These are phyloP conservation scores for Rhinoptilus africanus DNA, from an alignment of 2,113 vertebrate species.

Conservation along the genomic window DNA sequence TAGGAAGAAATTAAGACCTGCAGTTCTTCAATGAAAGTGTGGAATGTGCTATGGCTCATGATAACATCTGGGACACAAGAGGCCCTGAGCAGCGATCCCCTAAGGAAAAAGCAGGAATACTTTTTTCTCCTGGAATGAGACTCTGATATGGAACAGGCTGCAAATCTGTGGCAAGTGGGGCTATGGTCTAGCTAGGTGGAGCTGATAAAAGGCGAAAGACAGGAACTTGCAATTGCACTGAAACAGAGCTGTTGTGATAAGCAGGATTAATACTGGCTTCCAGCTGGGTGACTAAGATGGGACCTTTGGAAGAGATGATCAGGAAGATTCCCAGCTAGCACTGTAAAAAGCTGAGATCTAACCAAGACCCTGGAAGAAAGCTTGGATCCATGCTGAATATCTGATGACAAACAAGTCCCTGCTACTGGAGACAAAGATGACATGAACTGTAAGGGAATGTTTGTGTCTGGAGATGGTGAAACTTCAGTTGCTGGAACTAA, in stretches of 20 bases:
- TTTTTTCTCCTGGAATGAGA: not conserved
- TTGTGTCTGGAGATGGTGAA: not conserved
- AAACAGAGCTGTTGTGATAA: not conserved
- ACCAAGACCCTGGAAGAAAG: not conserved
- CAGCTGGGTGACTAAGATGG: not conserved
- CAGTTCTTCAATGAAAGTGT: not conserved
- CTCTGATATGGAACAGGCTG: not conserved
- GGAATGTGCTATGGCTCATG: not conserved
- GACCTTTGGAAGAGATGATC: not conserved
- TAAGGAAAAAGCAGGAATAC: not conserved
- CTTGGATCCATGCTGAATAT: not conserved
- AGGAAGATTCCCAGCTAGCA: not conserved
- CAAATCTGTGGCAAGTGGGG: not conserved
- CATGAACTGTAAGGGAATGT: not conserved
- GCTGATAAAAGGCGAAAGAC: not conserved
- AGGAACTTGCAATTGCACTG: not conserved
- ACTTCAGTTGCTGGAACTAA: not conserved
- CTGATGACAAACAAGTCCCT: not conserved
- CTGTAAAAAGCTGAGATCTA: not conserved
- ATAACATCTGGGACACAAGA: not conserved
- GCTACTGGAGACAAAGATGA: not conserved
- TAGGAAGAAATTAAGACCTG: not conserved
- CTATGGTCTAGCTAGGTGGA: not conserved
- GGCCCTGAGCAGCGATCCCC: not conserved
- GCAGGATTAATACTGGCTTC: not conserved